Base-by-base conservation (phyloP, 2,113 vertebrate species). In the Sylvietta virens region DNA sequence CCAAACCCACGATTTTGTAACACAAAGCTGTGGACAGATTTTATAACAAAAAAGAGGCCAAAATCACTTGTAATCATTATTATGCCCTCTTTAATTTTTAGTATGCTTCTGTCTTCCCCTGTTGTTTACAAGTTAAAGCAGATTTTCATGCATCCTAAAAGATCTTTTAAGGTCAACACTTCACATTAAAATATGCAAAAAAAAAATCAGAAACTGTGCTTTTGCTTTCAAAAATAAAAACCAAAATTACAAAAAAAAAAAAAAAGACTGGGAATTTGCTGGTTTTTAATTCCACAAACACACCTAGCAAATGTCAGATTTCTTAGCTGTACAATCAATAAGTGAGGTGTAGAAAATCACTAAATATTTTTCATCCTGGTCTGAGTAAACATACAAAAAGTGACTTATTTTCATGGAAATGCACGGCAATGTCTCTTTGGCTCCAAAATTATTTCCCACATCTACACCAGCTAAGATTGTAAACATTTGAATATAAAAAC, bases 321-420 rank as follows among this genome's bases (percentile, higher is more conserved):
- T 85, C 47, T 66, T 86, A 88, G 47, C 50, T 70, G 42, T 44
- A 47, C 35, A 57, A 95, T 92, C 81, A 96, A 50, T 95, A 89
- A 95, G 47, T 54, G 81, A 84, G 61, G 74, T 87, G 81, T 35
- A 91, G 66, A 87, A 94, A 91, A 88, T 73, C 31, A 50, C 62
- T 26, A 82, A 92, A 81, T 82, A 66, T 88, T 93, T 94, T 95
- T 92, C 67, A 90, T 66, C 35, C 35, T 8, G 0, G 50, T 94
- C 58, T 62, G 51, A 70, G 58, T 86, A 96, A 90, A 88, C 54
- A 83, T 47, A 60, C 50, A 90, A 95, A 83, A 82, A 86, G 47
- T 86, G n/a, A 64, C 54, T 95, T 96, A 86, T 70, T 91, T 88
- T 97, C 47, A 86, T 90, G 79, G 78, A 82, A 85, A 85, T 80